A percentile compares a stretch with the other conserved stretches of the same genome.
Evolutionary conservation across 2,888 invertebrate species (phyloP).

Genomic region (Encarsia formosa): DNA sequence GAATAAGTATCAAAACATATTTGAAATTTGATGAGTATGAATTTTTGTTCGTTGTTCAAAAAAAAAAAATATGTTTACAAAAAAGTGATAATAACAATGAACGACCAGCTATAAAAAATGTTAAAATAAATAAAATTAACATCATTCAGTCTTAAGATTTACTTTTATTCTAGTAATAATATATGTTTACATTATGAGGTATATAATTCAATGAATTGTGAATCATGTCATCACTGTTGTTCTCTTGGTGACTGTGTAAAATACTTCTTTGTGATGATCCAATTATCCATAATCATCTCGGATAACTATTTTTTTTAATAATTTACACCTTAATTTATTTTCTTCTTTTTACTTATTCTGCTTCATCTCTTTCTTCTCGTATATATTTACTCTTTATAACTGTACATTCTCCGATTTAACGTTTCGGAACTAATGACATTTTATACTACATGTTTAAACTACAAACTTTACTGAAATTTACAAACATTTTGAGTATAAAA

Average conservation of each 20-base stretch:
- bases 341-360: conserved; percentile 4
- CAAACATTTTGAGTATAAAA: conserved; percentile 22
- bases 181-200: conserved; percentile 49
- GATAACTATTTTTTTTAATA: conserved; percentile 6
- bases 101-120: neutral
- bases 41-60: too few relatives aligned
- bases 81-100: too few relatives aligned
- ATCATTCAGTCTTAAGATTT: conserved; percentile 45
- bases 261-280: too few relatives aligned
- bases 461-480: conserved; percentile 20
- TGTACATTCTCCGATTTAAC: conserved; percentile 21
- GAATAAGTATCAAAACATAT: too few relatives aligned
- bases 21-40: too few relatives aligned
- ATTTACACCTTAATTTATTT: conserved; percentile 21
- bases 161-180: conserved; percentile 48
- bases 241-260: too few relatives aligned
- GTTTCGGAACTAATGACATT: conserved; percentile 16
- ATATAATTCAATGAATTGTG: conserved; percentile 44
- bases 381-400: too few relatives aligned
- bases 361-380: conserved; percentile 9
- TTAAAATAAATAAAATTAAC: conserved; percentile 1
- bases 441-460: conserved; percentile 21
- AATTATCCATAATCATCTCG: too few relatives aligned
- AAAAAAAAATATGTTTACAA: too few relatives aligned
- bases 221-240: conserved; percentile 33